A percentile compares a stretch with the other conserved stretches of the same genome.
These are phyloP conservation scores for Scrobipalpa costella DNA, from an alignment of 2,888 invertebrate species.

Conservation along the genomic window DNA sequence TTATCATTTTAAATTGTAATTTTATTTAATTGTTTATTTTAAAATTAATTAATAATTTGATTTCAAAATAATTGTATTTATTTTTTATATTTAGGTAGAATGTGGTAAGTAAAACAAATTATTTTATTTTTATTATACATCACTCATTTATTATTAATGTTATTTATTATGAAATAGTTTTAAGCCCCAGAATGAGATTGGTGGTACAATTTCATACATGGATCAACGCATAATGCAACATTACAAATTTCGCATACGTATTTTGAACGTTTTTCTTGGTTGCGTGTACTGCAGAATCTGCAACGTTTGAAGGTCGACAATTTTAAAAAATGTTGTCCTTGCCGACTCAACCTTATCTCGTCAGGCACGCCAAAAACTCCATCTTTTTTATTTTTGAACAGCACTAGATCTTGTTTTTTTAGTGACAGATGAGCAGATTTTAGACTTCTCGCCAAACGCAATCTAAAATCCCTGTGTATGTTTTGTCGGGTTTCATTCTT, in stretches of 20 bases:
- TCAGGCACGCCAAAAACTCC: slow-evolving; percentile 42
- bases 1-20: no score
- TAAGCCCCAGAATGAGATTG: not conserved
- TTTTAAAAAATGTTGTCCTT: slow-evolving; percentile 43
- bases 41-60: not conserved
- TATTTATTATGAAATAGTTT: not conserved
- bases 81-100: not conserved
- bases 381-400: slow-evolving; percentile 38
- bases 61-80: not conserved
- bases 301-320: slow-evolving; percentile 42
- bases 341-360: slow-evolving; percentile 42
- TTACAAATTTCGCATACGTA: slow-evolving; percentile 28
- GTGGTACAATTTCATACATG: not conserved
- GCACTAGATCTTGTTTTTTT: slow-evolving; percentile 28
- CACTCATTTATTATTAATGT: not conserved
- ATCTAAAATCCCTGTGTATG: slow-evolving; percentile 35
- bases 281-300: slow-evolving; percentile 44
- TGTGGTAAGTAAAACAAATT: not conserved
- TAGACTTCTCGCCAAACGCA: slow-evolving; percentile 30
- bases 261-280: slow-evolving; percentile 35
- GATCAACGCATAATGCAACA: slow-evolving; percentile 7
- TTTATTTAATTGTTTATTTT: no score
- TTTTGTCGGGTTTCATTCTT: slow-evolving; percentile 32
- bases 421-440: slow-evolving; percentile 29
- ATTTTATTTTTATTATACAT: not conserved